These are phyloP conservation scores for Chironomus riparius DNA, from an alignment of 2,888 invertebrate species.

Conservation along the genomic window DNA sequence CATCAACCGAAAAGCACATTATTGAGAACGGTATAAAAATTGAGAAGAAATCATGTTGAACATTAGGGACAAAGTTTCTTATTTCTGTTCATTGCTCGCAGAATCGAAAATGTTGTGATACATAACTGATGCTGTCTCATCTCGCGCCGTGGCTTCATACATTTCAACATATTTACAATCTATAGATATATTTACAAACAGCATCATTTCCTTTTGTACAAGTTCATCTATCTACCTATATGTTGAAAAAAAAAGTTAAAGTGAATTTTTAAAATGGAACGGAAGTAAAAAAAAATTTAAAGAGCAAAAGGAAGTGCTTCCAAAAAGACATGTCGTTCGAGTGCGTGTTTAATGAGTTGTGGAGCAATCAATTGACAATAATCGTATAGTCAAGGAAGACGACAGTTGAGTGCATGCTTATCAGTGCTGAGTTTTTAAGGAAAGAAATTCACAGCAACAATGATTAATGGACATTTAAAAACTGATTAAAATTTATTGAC, in stretches of 20 bases:
- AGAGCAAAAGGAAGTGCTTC: too few relatives aligned
- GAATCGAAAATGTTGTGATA: conserved; percentile 22
- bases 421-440: too few relatives aligned
- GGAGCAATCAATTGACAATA: neutral
- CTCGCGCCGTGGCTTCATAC: neutral
- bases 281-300: neutral
- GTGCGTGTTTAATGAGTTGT: neutral
- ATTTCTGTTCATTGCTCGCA: neutral
- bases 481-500: neutral
- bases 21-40: neutral
- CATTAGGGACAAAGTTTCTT: neutral
- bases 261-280: neutral
- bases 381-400: neutral
- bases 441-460: neutral
- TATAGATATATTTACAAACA: too few relatives aligned
- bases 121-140: conserved; percentile 13
- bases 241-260: neutral
- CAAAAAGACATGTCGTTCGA: neutral
- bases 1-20: neutral
- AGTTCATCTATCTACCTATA: neutral
- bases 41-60: neutral
- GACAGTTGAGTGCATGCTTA: too few relatives aligned
- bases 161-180: neutral
- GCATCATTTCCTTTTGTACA: too few relatives aligned
- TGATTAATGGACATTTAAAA: conserved; percentile 1